Base-by-base conservation (phyloP, 2,113 vertebrate genomes). In the Bothrops jararaca region DNA sequence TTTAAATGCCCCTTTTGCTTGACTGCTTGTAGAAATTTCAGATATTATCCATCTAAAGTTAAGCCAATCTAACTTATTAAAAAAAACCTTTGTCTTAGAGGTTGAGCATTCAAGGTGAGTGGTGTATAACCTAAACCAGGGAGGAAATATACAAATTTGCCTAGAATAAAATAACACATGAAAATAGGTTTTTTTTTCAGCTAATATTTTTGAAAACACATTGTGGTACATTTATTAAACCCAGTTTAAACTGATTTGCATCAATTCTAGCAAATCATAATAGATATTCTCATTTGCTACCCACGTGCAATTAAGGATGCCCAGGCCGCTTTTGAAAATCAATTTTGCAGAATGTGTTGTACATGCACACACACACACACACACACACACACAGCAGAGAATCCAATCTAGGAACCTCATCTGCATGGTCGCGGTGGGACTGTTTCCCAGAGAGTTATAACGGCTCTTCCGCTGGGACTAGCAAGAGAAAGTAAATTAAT, bases 401-500 rank as follows among this genome's bases (percentile, higher is more conserved):
- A 80, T 80, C 74, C 50, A 91, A 42, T 93, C 91, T 64, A 88
- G 87, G 90, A 91, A 24, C n/a, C 64, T 88, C 45, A 50, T 85
- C 94, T 64, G 64, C 15, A 53, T n/a, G 54, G 74, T 24, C 91
- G 6, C 60, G 8, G 88, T 92, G 54, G 93, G 42, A 95, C 86
- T 92, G 90, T 24, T 42, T 80, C 93, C 88, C 89, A 94, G 94
- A 95, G 90, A 96, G 91, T 91, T 48, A 89, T 90, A 26, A 94
- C 42, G 10, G 29, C 96, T 94, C 91, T 95, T 95, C 93, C 80
- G 92, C 24, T 88, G 92, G 95, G 93, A 96, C 91, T 58, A 64
- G 93, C 93, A 96, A 94, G 93, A 95, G 94, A 97, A 96, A 96
- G 93, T 58, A 97, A 96, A 96, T 97, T 95, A 96, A 91, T 93